Percentiles rank a stretch among this genome's conserved stretches.
Evolutionary conservation across 2,888 invertebrate genomes (phyloP).

Genomic region (Hirtodrosophila cameraria): DNA sequence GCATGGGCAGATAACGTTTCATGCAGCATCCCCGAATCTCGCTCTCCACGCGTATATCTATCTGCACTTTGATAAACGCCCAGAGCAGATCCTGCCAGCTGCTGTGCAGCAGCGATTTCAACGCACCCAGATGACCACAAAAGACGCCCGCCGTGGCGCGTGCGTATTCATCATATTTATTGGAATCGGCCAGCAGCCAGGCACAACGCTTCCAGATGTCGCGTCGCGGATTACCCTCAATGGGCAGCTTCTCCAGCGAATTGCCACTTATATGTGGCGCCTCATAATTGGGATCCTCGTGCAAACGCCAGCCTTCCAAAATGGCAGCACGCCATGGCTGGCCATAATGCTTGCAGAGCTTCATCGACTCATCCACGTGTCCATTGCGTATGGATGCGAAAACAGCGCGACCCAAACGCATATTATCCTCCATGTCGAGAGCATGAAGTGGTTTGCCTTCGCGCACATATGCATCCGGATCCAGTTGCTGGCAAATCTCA

Average conservation of each 20-base stretch:
- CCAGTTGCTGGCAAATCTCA: constrained; percentile 88
- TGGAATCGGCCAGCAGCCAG: constrained; percentile 86
- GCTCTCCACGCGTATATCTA: constrained; percentile 93
- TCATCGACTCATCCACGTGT: constrained; percentile 92
- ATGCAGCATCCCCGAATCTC: constrained; percentile 88
- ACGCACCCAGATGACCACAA: constrained; percentile 91
- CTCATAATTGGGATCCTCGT: constrained; percentile 93
- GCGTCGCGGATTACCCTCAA: constrained; percentile 93
- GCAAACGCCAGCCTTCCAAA: constrained; percentile 94
- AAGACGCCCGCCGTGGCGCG: constrained; percentile 90
- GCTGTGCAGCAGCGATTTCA: constrained; percentile 90
- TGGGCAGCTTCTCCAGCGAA: constrained; percentile 84
- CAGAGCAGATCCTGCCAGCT: constrained; percentile 96
- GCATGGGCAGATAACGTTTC: constrained; percentile 86
- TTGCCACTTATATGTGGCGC: constrained; percentile 82
- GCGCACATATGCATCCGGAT: constrained; percentile 95
- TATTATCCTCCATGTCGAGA: constrained; percentile 93
- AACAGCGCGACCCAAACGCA: constrained; percentile 85
- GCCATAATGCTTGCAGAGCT: constrained; percentile 92
- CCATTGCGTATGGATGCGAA: constrained; percentile 94
- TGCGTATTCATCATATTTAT: constrained; percentile 85
- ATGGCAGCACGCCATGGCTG: constrained; percentile 96
- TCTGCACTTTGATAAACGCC: constrained; percentile 92
- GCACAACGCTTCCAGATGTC: constrained; percentile 92
- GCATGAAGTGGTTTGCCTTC: constrained; percentile 92